Evolutionary conservation across 2,888 invertebrate genomes (phyloP), one percentile per base, ranked within the genome.

Genomic region (Lithophane ornitopus): DNA sequence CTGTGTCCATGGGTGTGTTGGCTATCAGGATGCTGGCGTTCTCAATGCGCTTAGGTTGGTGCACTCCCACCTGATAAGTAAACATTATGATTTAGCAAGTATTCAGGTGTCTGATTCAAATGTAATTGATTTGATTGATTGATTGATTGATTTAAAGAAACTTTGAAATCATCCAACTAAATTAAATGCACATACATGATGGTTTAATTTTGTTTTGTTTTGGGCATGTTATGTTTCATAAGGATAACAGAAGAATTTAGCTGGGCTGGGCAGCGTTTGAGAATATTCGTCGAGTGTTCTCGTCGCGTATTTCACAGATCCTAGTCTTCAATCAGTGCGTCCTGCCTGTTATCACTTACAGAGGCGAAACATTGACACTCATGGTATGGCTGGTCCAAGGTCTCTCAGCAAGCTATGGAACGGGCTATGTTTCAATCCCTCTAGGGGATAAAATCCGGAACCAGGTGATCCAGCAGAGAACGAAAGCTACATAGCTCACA

Each of bases 1-100:
- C 99, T 0, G 99, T 99, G 96, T 99, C 99, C 99, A 99, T 99
- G 0, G 99, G 99, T 16, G 99, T 99, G 94, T 99, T 99, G 19
- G 99, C 99, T 89, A 99, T 99, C 41, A 99, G 97, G 91, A 99
- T 99, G 92, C 98, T 98, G 2, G 99, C 99, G 91, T 99, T 99
- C 92, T 99, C 99, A 86, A 99, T 97, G 87, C 98, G 97, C 92
- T 99, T 99, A 0, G 99, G 99, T 94, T 99, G 99, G 96, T 99
- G 99, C 44, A 99, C 98, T 82, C 99, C 99, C 44, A 99, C 97
- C 97, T 97, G 69, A n/a, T 54, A 62, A 63, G 52, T n/a, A 19
- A 70, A 71, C 14, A 39, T 44, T 14, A 22, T n/a, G 16, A 52
- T 52, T 52, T 54, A 22, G 8, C 14, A 41, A 67, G 8, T 74